A percentile compares a stretch with the other conserved stretches of the same genome.
phyloP scores from a whole-genome alignment of 2,113 vertebrate species.

The Phrynosoma platyrhinos region DNA sequence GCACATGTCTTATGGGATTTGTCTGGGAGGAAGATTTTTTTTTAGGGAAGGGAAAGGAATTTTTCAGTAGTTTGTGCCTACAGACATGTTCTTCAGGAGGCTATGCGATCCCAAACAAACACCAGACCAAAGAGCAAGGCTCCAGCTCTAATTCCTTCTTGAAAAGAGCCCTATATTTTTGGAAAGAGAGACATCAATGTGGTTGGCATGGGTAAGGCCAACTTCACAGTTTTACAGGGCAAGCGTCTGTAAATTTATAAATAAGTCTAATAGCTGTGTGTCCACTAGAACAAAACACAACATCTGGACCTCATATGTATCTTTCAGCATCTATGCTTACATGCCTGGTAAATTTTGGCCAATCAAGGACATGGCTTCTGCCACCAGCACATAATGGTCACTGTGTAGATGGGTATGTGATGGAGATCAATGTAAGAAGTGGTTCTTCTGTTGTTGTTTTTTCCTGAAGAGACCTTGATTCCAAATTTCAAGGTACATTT shows the following conservation, averaged over 20 bases:
- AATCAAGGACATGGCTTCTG: neutral
- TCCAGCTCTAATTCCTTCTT: neutral
- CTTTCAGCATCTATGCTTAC: neutral
- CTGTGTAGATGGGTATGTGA: no score
- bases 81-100: constrained; percentile 25
- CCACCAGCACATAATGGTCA: no score
- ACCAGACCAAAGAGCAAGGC: neutral
- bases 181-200: no score
- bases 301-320: neutral
- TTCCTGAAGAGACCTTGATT: no score
- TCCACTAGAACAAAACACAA: neutral
- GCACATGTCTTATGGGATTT: neutral
- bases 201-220: no score
- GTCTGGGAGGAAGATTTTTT: constrained; percentile 15
- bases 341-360: neutral
- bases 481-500: neutral
- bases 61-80: neutral
- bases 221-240: neutral
- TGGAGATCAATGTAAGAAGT: no score
- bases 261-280: neutral
- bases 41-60: neutral
- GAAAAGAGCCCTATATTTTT: no score
- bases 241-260: neutral
- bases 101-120: neutral
- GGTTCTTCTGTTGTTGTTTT: no score